A percentile compares a stretch with the other conserved stretches of the same genome.
phyloP scores from a whole-genome alignment of 1,140 invertebrate species.

The Chironomus striatipennis region DNA sequence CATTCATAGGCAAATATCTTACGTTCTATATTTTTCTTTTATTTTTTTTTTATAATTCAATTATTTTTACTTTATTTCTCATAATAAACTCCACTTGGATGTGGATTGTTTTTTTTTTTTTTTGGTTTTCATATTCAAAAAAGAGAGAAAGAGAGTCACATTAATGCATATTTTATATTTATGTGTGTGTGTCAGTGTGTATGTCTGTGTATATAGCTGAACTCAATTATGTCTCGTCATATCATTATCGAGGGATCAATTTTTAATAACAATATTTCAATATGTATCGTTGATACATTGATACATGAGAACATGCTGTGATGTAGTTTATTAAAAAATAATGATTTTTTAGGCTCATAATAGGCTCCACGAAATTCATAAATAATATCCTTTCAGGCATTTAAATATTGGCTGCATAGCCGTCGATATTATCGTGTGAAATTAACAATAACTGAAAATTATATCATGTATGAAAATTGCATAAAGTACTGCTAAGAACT shows the following conservation, averaged over 20 bases:
- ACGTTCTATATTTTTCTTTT: constrained; percentile 4
- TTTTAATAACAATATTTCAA: neutral
- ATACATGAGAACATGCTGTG: neutral
- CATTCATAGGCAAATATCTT: constrained; percentile 11
- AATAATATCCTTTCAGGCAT: too few relatives aligned
- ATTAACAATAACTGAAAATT: too few relatives aligned
- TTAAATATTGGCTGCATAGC: too few relatives aligned
- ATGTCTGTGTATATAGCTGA: neutral
- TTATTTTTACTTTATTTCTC: neutral
- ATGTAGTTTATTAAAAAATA: too few relatives aligned
- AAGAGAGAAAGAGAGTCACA: neutral
- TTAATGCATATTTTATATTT: constrained; percentile 4
- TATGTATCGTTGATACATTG: too few relatives aligned
- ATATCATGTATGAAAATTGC: too few relatives aligned
- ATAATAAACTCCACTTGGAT: neutral
- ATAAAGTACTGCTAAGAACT: too few relatives aligned
- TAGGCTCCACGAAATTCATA: too few relatives aligned
- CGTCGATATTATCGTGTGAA: too few relatives aligned
- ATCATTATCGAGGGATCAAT: constrained; percentile 8
- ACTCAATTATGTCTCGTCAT: constrained; percentile 7
- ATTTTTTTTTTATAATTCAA: neutral
- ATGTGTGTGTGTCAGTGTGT: neutral
- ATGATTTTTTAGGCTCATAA: too few relatives aligned
- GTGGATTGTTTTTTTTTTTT: too few relatives aligned
- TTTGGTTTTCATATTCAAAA: neutral